Evolutionary conservation across 2,888 invertebrate genomes (phyloP), one percentile per base, ranked within the genome.

Genomic region (Troilus luridus): DNA sequence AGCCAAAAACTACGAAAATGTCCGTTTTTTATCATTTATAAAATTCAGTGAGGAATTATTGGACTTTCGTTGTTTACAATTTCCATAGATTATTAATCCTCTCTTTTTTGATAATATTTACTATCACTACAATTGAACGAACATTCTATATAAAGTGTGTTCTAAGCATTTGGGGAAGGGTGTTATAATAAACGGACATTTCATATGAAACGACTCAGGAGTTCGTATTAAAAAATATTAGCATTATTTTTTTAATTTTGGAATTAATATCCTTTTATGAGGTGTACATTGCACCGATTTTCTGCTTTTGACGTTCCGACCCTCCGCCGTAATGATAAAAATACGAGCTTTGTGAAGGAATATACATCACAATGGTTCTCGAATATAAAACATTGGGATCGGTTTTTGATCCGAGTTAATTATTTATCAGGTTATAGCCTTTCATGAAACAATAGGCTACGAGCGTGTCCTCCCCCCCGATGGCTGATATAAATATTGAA

Each of bases 401-500:
- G 90, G 90, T 90, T 90, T 90, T 90, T 85, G 90, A 85, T 60
- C 85, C 19, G 85, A 88, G 90, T 90, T 90, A 90, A 90, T 90
- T 90, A 90, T 90, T 90, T 62, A 90, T 62, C 90, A 72, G 88
- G 85, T 81, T 56, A 90, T 90, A 60, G 62, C 21, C 72, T 90
- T 88, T 90, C n/a, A 90, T 90, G 81, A 90, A 90, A 90, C 90
- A 88, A 88, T 60, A 88, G 85, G 85, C 56, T 58, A 85, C 56
- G 85, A 58, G 56, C 56, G 85, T 54, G 85, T 85, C 85, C 17
- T 85, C 85, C 17, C 67, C 24, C 9, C 58, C 24, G 56, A 90
- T 90, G 90, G 88, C 90, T 59, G 90, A 90, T 90, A 90, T 90
- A 90, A 90, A 90, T 90, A 90, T 90, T 90, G 90, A 90, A 90